Evolutionary conservation across 2,113 vertebrate species (phyloP), one percentile per base, ranked within the genome.

Genomic region (pig (Sus scrofa)): DNA sequence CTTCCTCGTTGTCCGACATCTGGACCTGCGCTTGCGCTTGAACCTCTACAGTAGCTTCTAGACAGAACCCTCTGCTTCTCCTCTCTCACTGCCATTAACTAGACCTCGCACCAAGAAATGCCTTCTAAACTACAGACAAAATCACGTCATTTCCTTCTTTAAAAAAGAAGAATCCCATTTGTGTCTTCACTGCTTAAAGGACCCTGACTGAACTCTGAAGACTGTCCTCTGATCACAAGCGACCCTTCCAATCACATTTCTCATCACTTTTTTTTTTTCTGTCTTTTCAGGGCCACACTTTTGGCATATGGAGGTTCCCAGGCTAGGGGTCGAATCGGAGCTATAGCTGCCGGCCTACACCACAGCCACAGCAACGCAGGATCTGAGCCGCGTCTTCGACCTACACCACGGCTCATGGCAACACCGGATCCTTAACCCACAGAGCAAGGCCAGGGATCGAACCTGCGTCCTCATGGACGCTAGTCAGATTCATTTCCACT

Each of bases 1-100:
- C 62, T 24, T 71, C 58, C 54, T 2, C 20, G 15, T n/a, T 86
- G 56, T 50, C 22, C 58, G 39, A 39, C 12, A 54, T 60, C 44
- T 95, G 84, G 73, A 92, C 85, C 34, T 86, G 52, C 79, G 44
- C 68, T 91, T 89, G 34, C n/a, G 19, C 26, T 70, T 68, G 24
- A 94, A 50, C 7, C 9, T 91, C 30, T 75, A 6, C 26, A 68
- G 44, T 58, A 75, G 63, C 34, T 87, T 95, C 63, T 30, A 79
- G 87, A 88, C 7, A 67, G 9, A 58, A 63, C 3, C 79, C 79
- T 82, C 63, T 89, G 16, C 26, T 27, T 83, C 65, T 91, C 39
- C 37, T 73, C 37, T 70, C 18, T 54, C 26, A 63, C 60, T 75
- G 39, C 83, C 39, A 30, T 94, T 62, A 85, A 32, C 68, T n/a